These are phyloP conservation scores for Ceratina australensis DNA, from an alignment of 1,140 invertebrate genomes.

Conservation along the genomic window DNA sequence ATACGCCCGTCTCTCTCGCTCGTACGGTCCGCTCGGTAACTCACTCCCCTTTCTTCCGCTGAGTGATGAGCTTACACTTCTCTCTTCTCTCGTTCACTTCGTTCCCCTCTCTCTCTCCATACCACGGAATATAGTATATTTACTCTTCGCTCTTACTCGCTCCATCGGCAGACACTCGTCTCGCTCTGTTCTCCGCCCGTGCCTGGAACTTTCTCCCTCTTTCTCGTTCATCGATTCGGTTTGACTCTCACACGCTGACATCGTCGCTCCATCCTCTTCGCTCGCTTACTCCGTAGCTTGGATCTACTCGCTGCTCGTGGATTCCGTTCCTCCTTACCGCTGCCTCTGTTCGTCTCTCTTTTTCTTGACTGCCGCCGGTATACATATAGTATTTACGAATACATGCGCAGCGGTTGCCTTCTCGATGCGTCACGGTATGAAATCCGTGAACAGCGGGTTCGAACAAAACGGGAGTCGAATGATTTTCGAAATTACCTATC, in stretches of 20 bases:
- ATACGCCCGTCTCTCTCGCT: background rate
- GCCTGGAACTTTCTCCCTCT: background rate
- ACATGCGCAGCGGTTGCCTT: conserved; percentile 9
- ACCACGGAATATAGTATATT: background rate
- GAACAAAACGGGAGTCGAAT: conserved; percentile 47
- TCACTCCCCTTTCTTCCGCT: conserved; percentile 2
- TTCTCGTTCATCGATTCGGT: conserved; percentile 13
- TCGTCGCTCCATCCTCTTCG: background rate
- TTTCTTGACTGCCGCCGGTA: background rate
- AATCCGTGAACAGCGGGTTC: conserved; percentile 47
- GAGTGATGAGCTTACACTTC: conserved; percentile 15
- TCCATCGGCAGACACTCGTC: background rate
- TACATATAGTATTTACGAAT: background rate
- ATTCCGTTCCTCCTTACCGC: conserved; percentile 8
- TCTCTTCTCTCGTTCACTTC: background rate
- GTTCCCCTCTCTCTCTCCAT: background rate
- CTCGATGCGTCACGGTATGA: conserved; percentile 5
- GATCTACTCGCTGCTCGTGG: background rate
- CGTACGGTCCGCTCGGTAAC: background rate
- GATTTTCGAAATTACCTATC: conserved; percentile 64
- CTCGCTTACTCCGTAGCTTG: background rate
- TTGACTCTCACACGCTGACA: background rate
- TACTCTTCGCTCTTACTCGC: conserved; percentile 9
- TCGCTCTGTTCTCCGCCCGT: no score
- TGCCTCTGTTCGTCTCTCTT: background rate